Conservation (phyloP, 2,797 vertebrate species). For the Enteromius mattozi region DNA sequence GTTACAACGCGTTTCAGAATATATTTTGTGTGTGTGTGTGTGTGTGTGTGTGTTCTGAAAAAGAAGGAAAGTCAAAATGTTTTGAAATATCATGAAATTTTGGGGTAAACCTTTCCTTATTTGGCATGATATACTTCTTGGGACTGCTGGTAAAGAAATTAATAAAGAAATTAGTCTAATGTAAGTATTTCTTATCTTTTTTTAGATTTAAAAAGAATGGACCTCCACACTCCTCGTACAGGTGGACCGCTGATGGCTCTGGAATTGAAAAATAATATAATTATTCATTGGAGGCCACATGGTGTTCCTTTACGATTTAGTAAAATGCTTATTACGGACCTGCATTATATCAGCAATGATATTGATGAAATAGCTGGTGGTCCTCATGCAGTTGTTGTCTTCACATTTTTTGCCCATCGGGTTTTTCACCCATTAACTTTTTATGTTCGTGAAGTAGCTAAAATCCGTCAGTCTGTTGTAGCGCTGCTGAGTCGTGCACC, state of each 20-base stretch:
- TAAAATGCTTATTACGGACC: background rate
- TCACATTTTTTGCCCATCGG: background rate
- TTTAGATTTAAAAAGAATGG: background rate
- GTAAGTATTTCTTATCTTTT: background rate
- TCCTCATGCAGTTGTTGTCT: background rate
- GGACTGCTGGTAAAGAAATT: background rate
- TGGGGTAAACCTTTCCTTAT: too few relatives aligned
- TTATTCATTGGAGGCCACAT: conserved; percentile 9
- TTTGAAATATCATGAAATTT: too few relatives aligned
- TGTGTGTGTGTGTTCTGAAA: background rate
- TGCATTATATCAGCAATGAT: conserved; percentile 1
- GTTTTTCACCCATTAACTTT: background rate
- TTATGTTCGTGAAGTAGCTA: background rate
- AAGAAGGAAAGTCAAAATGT: too few relatives aligned
- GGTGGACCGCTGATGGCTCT: conserved; percentile 14
- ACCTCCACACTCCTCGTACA: conserved; percentile 11
- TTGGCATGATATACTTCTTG: background rate
- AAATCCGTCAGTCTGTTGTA: background rate
- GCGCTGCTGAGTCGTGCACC: background rate
- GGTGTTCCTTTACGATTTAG: background rate
- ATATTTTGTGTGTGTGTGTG: background rate
- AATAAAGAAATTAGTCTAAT: background rate
- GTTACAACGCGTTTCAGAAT: too few relatives aligned
- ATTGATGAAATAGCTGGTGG: conserved; percentile 9
- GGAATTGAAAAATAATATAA: background rate